These are phyloP conservation scores for Diabrotica virgifera DNA, from an alignment of 1,140 invertebrate genomes.

Conservation along the genomic window DNA sequence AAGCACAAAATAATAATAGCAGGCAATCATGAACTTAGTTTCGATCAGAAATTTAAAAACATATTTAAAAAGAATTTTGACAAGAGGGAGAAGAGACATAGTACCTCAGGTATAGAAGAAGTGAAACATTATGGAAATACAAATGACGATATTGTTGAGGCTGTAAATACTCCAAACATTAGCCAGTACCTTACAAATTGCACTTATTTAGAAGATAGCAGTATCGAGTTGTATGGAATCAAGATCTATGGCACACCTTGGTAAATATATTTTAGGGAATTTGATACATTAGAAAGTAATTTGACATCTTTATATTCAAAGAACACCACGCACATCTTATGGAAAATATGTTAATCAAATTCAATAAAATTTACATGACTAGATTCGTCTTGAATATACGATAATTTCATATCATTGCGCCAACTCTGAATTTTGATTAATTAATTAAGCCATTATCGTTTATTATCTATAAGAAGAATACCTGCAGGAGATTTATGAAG, in stretches of 20 bases:
- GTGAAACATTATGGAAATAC: conserved; percentile 68
- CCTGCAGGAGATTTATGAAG: too few species aligned
- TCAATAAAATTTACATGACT: too few species aligned
- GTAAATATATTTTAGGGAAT: conserved; percentile 50
- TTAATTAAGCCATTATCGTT: too few species aligned
- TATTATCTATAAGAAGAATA: too few species aligned
- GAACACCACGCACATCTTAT: too few species aligned
- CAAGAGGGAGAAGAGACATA: conserved; percentile 31
- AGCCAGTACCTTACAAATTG: conserved; percentile 72
- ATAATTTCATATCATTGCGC: too few species aligned
- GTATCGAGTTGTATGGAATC: conserved; percentile 66
- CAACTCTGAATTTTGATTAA: too few species aligned
- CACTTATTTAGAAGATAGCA: conserved; percentile 73
- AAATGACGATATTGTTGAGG: conserved; percentile 60
- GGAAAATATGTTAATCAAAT: too few species aligned
- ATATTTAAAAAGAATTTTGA: conserved; percentile 51
- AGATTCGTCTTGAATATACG: too few species aligned
- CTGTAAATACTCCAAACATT: conserved; percentile 62
- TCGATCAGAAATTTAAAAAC: conserved; percentile 70
- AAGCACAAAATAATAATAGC: conserved; percentile 84
- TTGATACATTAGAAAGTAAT: too few species aligned
- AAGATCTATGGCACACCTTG: conserved; percentile 85
- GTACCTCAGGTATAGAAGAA: conserved; percentile 55
- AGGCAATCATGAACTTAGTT: conserved; percentile 86
- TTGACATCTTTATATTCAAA: too few species aligned